Evolutionary conservation across 1,140 invertebrate genomes (phyloP), one percentile per base, ranked within the genome.

Genomic region (Chelonus insularis): DNA sequence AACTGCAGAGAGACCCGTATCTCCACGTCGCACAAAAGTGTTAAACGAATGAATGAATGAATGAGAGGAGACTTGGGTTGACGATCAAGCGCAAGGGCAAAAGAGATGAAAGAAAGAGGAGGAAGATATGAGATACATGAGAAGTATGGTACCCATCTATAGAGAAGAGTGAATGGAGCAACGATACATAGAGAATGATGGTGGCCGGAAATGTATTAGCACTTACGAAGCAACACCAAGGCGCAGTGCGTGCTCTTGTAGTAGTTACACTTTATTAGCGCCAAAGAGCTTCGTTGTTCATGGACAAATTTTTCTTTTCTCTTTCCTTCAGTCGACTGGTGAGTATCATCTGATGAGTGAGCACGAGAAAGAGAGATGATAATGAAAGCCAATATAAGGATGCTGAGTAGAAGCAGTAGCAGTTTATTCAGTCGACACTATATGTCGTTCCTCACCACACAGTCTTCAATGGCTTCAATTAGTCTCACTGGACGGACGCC

Each of bases 401-500:
- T 36, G 57, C 36, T 45, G 45, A 48, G 18, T 9, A 41, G 54
- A 25, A 1, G 16, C 23, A 25, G 45, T 11, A 34, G 57, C 11
- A 14, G 16, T 29, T 23, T 21, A 12, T 29, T 32, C 50, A 8
- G 57, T 18, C 20, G n/a, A 41, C 34, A 29, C 36, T 48, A 52
- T 52, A 48, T 58, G 29, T 20, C 59, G 55, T 67, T 71, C 61
- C 64, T 57, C 66, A 72, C 72, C 60, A 69, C 73, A 74, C 73
- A 74, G 78, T 78, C 75, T 77, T 76, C 67, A 79, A 78, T 78
- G 76, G 72, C 71, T 78, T 78, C 76, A 79, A 79, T 78, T 78
- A 79, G 63, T 71, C 51, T 72, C 25, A 29, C 48, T 52, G 70
- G 69, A 77, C 74, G 70, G 68, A 70, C 72, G 47, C 63, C 63